Percentiles rank a stretch among this genome's conserved stretches.
Conservation (phyloP, 2,888 invertebrate genomes). For the Sabellastarte sp. region DNA sequence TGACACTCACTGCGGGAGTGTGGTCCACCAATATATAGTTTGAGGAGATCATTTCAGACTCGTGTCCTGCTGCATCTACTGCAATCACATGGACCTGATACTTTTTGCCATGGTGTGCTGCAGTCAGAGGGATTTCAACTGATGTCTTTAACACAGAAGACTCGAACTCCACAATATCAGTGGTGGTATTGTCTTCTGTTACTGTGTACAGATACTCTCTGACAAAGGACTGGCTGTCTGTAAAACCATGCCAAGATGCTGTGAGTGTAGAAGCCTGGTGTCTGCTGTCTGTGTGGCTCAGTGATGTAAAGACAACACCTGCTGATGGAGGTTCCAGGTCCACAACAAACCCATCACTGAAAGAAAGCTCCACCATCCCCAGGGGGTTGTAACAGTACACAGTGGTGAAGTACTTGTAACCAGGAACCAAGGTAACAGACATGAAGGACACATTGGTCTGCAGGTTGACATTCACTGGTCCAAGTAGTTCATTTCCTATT, state of each 20-base stretch:
- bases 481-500: background rate
- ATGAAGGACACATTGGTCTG: background rate
- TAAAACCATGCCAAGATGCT: constrained; percentile 1
- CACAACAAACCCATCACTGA: background rate
- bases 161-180: background rate
- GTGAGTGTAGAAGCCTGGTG: background rate
- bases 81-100: background rate
- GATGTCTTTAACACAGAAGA: background rate
- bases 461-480: background rate
- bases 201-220: background rate
- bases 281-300: background rate
- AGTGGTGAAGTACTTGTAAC: background rate
- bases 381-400: background rate
- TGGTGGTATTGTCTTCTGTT: background rate
- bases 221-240: background rate
- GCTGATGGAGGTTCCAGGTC: background rate
- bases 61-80: constrained; percentile 1
- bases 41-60: background rate
- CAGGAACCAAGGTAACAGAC: background rate
- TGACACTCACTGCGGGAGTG: background rate
- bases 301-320: background rate
- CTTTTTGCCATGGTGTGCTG: background rate
- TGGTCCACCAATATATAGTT: background rate
- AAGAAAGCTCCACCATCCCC: background rate
- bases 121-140: background rate